Percentiles rank a stretch among this genome's conserved stretches.
phyloP scores from a whole-genome alignment of 2,888 invertebrate species.

The Leptopilina myrica region DNA sequence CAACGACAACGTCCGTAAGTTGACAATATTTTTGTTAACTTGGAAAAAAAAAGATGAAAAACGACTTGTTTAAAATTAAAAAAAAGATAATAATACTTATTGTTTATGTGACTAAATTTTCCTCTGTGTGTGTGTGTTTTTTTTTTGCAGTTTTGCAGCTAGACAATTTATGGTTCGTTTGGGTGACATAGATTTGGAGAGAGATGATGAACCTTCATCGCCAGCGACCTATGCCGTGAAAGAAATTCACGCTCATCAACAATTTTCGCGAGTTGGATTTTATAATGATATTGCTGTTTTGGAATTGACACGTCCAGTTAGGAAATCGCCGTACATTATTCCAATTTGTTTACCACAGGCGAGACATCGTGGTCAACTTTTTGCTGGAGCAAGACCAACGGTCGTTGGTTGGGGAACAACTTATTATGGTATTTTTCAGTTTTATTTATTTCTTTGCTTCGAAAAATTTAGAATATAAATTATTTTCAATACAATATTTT shows the following conservation, averaged over 20 bases:
- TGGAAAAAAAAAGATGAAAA: background rate
- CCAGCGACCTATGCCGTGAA: conserved; percentile 88
- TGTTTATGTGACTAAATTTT: too few relatives aligned
- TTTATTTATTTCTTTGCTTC: background rate
- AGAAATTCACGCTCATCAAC: conserved; percentile 88
- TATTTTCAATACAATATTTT: too few relatives aligned
- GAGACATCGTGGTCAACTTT: conserved; percentile 80
- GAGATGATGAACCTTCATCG: conserved; percentile 90
- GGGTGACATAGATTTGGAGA: conserved; percentile 91
- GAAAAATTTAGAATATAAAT: too few relatives aligned
- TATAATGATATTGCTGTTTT: conserved; percentile 96
- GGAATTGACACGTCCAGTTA: conserved; percentile 84
- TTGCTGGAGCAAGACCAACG: conserved; percentile 87
- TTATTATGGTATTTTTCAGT: conserved; percentile 81
- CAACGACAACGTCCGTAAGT: conserved; percentile 92
- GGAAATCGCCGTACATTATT: conserved; percentile 90
- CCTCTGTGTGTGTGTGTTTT: background rate
- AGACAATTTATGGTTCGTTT: conserved; percentile 92
- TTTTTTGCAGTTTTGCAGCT: conserved; percentile 85
- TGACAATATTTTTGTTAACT: background rate
- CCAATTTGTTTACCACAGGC: conserved; percentile 90
- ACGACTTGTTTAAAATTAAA: too few relatives aligned
- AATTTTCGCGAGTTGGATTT: conserved; percentile 93
- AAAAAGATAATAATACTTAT: too few relatives aligned
- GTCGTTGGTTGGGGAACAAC: conserved; percentile 97